These are phyloP conservation scores for Arctocebus calabarensis DNA, from an alignment of 2,797 vertebrate genomes.

Conservation along the genomic window DNA sequence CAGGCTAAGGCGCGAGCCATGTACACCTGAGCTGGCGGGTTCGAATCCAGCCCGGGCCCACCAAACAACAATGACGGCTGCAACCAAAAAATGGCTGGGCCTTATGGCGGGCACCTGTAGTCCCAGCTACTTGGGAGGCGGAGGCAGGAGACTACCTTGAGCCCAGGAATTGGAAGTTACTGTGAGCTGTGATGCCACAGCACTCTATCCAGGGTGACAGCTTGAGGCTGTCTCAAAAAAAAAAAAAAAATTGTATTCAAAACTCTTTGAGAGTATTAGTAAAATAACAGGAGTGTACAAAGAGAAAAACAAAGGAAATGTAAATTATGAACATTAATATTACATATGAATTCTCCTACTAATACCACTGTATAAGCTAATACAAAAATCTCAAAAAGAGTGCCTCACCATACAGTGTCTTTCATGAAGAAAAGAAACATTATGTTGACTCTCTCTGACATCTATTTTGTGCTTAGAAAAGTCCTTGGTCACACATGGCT, in stretches of 20 bases:
- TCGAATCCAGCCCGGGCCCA: no score
- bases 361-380: neutral
- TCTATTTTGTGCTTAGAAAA: slow-evolving; percentile 46
- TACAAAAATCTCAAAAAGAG: slow-evolving; percentile 30
- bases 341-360: slow-evolving; percentile 27
- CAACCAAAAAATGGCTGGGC: no score
- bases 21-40: no score
- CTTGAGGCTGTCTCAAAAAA: no score
- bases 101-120: no score
- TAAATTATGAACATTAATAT: neutral
- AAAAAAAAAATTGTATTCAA: slow-evolving; percentile 12
- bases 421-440: slow-evolving; percentile 42
- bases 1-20: no score
- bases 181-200: no score
- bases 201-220: no score
- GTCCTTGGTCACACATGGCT: slow-evolving; percentile 80
- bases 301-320: slow-evolving; percentile 19
- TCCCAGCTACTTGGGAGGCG: no score
- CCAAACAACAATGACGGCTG: no score
- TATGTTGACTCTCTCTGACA: slow-evolving; percentile 63
- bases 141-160: no score
- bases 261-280: slow-evolving; percentile 5
- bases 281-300: neutral
- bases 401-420: neutral
- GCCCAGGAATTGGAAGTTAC: no score